Conservation (phyloP, 2,113 vertebrate species). For the Rhabdornis inornatus region DNA sequence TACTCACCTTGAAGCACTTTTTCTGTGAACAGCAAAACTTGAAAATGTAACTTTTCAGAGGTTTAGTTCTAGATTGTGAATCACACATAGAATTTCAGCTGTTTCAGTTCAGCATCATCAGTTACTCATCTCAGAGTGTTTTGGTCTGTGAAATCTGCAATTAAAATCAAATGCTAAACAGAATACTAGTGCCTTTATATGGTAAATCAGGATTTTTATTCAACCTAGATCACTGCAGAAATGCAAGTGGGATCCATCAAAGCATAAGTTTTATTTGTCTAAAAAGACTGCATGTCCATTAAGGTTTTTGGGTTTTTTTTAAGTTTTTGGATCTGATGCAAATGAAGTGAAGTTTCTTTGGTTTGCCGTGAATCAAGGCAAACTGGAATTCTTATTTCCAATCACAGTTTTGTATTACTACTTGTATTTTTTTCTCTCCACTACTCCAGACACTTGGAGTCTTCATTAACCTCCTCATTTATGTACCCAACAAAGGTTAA, state of each 20-base stretch:
- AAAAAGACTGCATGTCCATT: constrained; percentile 6
- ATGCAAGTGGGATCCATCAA: constrained; percentile 23
- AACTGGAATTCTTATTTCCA: not conserved
- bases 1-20: not conserved
- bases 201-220: constrained; percentile 13
- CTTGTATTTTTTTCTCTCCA: not conserved
- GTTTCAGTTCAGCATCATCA: not conserved
- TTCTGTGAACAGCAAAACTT: not conserved
- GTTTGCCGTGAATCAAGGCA: not conserved
- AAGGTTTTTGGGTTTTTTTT: not conserved
- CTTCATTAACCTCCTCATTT: constrained; percentile 26
- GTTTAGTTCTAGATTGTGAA: not conserved
- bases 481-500: constrained; percentile 5
- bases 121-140: constrained; percentile 14
- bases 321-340: not conserved
- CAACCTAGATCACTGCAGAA: not conserved
- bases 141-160: constrained; percentile 11
- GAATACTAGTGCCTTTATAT: constrained; percentile 26
- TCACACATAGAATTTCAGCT: not conserved
- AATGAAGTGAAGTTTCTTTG: constrained; percentile 7
- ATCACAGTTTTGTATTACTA: not conserved
- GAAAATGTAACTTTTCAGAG: not conserved
- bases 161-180: constrained; percentile 37
- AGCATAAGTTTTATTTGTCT: constrained; percentile 9
- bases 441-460: not conserved